These are phyloP conservation scores for Lytechinus variegatus DNA, from an alignment of 35 echinoderm and acorn worm species.

Conservation along the genomic window DNA sequence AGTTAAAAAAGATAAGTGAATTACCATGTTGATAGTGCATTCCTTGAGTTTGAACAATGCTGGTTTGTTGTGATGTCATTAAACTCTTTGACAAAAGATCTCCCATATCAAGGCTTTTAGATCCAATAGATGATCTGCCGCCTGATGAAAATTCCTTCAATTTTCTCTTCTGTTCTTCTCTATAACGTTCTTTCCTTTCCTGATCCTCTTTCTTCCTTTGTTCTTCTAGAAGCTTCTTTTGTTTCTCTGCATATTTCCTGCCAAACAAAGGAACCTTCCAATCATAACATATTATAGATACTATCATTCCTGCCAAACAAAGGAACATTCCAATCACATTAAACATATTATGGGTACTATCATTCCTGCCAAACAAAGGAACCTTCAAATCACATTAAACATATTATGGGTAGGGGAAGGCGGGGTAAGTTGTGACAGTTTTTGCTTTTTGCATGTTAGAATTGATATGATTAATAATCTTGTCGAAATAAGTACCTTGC, in stretches of 20 bases:
- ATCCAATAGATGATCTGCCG: not conserved
- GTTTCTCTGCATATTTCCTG: constrained; percentile 34
- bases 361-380: no score
- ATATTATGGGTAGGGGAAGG: no score
- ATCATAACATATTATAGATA: no score
- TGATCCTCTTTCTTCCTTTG: constrained; percentile 47
- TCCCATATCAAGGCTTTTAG: constrained; percentile 41
- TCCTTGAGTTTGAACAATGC: not conserved
- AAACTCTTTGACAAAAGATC: constrained; percentile 11
- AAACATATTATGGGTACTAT: no score
- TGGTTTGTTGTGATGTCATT: constrained; percentile 2
- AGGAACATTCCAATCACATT: no score
- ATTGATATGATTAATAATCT: no score
- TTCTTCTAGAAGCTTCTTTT: constrained; percentile 35
- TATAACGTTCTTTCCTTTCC: constrained; percentile 26
- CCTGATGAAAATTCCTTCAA: constrained; percentile 38
- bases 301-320: no score
- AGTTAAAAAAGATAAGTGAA: not conserved
- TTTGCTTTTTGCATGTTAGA: no score
- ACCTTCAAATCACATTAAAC: no score
- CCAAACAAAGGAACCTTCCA: not conserved
- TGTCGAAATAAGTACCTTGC: no score
- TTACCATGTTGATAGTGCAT: constrained; percentile 42
- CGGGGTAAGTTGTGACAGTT: no score
- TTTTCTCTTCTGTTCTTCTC: constrained; percentile 45